Conservation (phyloP, 1,140 invertebrate species). For the Nephila pilipes region DNA sequence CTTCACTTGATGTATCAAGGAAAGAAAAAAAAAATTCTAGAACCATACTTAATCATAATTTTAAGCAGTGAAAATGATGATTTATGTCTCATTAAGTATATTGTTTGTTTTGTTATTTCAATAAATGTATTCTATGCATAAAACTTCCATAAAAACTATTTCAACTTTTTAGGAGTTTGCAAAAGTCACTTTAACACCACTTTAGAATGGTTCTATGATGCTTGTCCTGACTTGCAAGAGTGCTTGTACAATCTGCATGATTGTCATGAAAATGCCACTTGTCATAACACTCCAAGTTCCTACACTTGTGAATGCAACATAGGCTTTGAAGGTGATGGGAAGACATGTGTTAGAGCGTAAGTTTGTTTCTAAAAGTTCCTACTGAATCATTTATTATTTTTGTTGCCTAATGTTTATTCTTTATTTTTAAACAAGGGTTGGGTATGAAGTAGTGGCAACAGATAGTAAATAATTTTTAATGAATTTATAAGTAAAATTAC, state of each 20-base stretch:
- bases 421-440: too few species aligned
- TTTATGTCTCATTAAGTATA: not conserved
- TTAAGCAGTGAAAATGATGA: too few species aligned
- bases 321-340: constrained; percentile 93
- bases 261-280: constrained; percentile 94
- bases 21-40: too few species aligned
- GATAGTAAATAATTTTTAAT: too few species aligned
- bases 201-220: constrained; percentile 90
- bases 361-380: constrained; percentile 74
- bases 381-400: too few species aligned
- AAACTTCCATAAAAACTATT: not conserved
- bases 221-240: constrained; percentile 97
- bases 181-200: not conserved
- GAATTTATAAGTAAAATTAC: too few species aligned
- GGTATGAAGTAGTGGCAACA: too few species aligned
- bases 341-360: constrained; percentile 89
- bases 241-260: constrained; percentile 92
- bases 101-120: not conserved
- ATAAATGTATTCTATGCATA: too few species aligned
- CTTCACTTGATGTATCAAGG: too few species aligned
- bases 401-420: too few species aligned
- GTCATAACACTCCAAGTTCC: constrained; percentile 94
- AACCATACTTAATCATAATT: too few species aligned
- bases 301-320: constrained; percentile 90
- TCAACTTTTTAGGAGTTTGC: constrained; percentile 37